These are phyloP conservation scores for Galendromus occidentalis DNA, from an alignment of 1,140 invertebrate genomes.

Conservation along the genomic window DNA sequence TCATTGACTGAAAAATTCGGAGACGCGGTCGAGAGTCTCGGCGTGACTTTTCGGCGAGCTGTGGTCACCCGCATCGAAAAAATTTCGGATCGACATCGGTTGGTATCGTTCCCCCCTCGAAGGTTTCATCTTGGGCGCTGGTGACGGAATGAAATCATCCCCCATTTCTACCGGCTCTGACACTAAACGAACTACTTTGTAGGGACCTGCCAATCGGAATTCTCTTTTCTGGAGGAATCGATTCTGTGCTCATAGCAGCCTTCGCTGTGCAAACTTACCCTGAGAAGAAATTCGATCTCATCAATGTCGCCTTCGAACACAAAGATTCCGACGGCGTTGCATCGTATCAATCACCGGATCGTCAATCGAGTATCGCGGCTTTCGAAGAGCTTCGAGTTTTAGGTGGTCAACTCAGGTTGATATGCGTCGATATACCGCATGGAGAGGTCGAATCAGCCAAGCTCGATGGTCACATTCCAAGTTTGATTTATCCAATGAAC, in stretches of 20 bases:
- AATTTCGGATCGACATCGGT: conserved; percentile 12
- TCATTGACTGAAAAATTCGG: conserved; percentile 40
- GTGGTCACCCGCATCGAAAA: conserved; percentile 15
- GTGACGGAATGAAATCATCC: not conserved
- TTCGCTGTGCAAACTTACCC: conserved; percentile 51
- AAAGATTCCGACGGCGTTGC: not conserved
- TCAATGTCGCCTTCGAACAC: conserved; percentile 82
- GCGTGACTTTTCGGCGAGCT: conserved; percentile 32
- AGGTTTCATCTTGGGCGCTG: no score
- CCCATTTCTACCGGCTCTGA: not conserved
- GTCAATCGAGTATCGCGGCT: conserved; percentile 50
- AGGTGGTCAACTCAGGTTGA: conserved; percentile 30
- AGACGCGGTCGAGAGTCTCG: conserved; percentile 40
- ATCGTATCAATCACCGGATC: conserved; percentile 47
- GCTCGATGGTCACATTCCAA: conserved; percentile 37
- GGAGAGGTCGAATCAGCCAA: conserved; percentile 13
- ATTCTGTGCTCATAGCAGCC: conserved; percentile 68
- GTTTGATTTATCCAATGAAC: conserved; percentile 57
- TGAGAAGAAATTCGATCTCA: conserved; percentile 61
- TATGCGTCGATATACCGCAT: conserved; percentile 12
- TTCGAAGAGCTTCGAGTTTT: conserved; percentile 45
- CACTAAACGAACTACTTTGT: not conserved
- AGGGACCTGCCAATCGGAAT: conserved; percentile 44
- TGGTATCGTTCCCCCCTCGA: no score
- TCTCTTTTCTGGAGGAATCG: conserved; percentile 85